phyloP scores from a whole-genome alignment of 2,888 invertebrate genomes.

The Alsophila aescularia region DNA sequence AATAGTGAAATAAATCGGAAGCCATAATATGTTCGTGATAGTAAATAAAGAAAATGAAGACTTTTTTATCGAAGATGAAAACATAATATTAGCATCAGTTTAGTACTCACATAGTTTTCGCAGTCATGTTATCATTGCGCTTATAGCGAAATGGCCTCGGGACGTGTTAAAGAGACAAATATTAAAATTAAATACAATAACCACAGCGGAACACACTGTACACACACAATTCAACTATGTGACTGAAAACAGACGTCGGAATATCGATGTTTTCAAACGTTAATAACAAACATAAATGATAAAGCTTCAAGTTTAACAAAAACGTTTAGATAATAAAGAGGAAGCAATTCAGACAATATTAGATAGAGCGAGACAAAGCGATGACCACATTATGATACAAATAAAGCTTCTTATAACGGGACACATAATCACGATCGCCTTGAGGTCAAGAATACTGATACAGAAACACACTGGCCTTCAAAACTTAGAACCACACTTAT shows the following conservation, averaged over 20 bases:
- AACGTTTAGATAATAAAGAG: conserved; percentile 1
- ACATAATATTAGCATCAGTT: background rate
- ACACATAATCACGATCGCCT: conserved; percentile 44
- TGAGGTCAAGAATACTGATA: conserved; percentile 43
- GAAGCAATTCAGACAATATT: background rate
- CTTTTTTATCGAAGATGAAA: background rate
- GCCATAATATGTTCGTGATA: background rate
- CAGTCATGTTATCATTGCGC: conserved; percentile 51
- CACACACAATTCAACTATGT: conserved; percentile 47
- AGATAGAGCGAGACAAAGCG: conserved; percentile 13
- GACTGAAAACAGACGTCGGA: conserved; percentile 59
- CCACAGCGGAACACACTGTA: conserved; percentile 45
- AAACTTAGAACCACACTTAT: too few relatives aligned
- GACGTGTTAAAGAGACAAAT: conserved; percentile 46
- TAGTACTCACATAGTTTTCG: conserved; percentile 56
- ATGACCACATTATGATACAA: conserved; percentile 33
- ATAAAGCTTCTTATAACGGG: conserved; percentile 40
- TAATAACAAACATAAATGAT: conserved; percentile 31
- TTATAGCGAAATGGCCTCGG: conserved; percentile 29
- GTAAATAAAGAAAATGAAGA: background rate
- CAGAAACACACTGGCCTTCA: too few relatives aligned
- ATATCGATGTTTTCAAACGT: conserved; percentile 44
- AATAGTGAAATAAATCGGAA: conserved; percentile 1
- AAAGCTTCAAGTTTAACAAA: conserved; percentile 13
- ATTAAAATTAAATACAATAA: conserved; percentile 46